These are phyloP conservation scores for Antidorcas marsupialis DNA, from an alignment of 2,113 vertebrate genomes.

Conservation along the genomic window DNA sequence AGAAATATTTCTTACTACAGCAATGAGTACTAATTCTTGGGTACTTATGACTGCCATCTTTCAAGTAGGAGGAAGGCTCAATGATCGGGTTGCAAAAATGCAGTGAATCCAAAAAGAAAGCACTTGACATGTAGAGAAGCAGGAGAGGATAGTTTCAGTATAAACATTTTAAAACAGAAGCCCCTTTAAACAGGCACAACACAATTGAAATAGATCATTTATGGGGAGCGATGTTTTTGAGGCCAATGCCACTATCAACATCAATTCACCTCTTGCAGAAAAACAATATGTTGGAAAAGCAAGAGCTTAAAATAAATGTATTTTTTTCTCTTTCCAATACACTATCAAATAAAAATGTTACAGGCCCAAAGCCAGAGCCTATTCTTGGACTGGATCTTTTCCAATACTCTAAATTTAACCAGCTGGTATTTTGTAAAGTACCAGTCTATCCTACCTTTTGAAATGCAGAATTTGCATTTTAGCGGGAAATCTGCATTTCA, in stretches of 20 bases:
- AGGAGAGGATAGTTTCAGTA: background rate
- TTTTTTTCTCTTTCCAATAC: background rate
- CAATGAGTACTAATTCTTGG: background rate
- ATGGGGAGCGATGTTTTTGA: background rate
- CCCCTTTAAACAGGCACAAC: background rate
- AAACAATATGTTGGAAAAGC: background rate
- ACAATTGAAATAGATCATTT: background rate
- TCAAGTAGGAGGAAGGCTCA: background rate
- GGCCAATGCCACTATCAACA: background rate
- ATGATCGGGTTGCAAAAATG: background rate
- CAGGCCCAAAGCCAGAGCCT: slow-evolving; percentile 40
- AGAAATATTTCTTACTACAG: background rate
- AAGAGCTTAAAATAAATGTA: background rate
- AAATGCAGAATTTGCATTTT: slow-evolving; percentile 57
- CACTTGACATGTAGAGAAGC: background rate
- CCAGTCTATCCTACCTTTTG: slow-evolving; percentile 30
- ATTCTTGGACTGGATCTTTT: slow-evolving; percentile 57
- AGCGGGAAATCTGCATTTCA: slow-evolving; percentile 46
- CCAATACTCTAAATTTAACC: slow-evolving; percentile 62
- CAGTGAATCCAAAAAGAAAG: background rate
- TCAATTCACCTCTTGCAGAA: background rate
- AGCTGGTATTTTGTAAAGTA: slow-evolving; percentile 40
- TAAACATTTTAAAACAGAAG: slow-evolving; percentile 6
- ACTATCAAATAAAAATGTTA: slow-evolving; percentile 58
- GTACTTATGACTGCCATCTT: background rate